Percentiles rank a stretch among this genome's conserved stretches.
Evolutionary conservation across 2,113 vertebrate genomes (phyloP).

Genomic region (Cromileptes altivelis): DNA sequence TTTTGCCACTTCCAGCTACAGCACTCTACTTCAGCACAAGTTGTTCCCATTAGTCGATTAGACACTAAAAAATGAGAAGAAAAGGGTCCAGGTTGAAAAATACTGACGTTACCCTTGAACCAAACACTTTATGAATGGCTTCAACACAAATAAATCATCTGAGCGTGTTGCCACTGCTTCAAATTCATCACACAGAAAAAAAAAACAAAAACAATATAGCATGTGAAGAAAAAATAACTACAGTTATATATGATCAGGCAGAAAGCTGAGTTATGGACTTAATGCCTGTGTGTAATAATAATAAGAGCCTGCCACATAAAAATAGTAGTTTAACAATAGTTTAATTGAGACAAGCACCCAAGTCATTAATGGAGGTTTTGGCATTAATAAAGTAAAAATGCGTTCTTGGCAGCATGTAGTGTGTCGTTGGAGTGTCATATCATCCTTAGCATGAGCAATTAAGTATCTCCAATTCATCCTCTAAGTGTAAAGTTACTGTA

Average conservation of each 20-base stretch:
- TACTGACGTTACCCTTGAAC: too few relatives aligned
- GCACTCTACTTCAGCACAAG: too few relatives aligned
- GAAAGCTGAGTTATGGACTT: neutral
- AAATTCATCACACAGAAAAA: neutral
- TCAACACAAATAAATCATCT: neutral
- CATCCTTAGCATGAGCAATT: neutral
- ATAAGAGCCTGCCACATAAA: neutral
- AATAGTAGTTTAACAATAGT: neutral
- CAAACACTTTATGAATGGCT: neutral
- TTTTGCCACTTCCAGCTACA: too few relatives aligned
- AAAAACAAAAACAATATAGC: neutral
- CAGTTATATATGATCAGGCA: slow-evolving; percentile 13
- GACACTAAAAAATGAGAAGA: too few relatives aligned
- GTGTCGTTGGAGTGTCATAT: slow-evolving; percentile 6
- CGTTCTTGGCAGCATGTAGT: slow-evolving; percentile 55
- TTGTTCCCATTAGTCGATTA: too few relatives aligned
- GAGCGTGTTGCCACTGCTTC: slow-evolving; percentile 1
- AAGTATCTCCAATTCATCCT: neutral
- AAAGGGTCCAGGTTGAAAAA: too few relatives aligned
- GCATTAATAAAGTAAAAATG: slow-evolving; percentile 25
- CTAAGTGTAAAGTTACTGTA: slow-evolving; percentile 3
- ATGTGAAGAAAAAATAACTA: neutral
- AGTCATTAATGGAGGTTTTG: slow-evolving; percentile 23
- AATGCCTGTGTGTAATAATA: slow-evolving; percentile 6
- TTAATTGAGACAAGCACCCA: slow-evolving; percentile 11